Percentiles rank a stretch among this genome's conserved stretches.
phyloP scores from a whole-genome alignment of 2,113 vertebrate species.

The Pontoporia blainvillei region DNA sequence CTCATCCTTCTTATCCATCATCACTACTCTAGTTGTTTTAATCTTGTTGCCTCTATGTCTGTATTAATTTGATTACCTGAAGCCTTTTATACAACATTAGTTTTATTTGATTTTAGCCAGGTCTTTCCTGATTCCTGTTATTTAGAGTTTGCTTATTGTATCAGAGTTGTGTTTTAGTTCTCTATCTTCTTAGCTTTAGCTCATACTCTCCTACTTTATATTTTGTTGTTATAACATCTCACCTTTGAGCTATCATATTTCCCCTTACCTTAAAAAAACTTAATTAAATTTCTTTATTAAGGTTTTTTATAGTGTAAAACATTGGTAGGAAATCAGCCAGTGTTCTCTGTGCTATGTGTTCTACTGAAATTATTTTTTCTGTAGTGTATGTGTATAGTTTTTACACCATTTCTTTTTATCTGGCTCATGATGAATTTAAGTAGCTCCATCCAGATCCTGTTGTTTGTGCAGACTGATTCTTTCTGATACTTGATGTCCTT shows the following conservation, averaged over 20 bases:
- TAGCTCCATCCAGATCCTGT: background rate
- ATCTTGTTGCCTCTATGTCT: background rate
- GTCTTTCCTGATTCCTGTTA: background rate
- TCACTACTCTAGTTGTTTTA: background rate
- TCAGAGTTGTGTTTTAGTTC: background rate
- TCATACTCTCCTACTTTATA: background rate
- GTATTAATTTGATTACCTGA: background rate
- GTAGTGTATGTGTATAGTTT: background rate
- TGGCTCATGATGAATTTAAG: background rate
- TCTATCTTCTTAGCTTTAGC: background rate
- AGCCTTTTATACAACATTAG: background rate
- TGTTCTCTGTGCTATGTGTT: background rate
- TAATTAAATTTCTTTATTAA: conserved; percentile 6
- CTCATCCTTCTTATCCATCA: background rate
- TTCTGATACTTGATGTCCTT: background rate
- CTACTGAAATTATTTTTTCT: background rate
- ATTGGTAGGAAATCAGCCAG: background rate
- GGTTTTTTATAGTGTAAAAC: background rate
- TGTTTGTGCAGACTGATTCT: background rate
- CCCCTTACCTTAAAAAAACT: background rate
- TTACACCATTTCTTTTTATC: background rate
- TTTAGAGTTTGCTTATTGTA: background rate
- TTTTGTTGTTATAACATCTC: background rate
- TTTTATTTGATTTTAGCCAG: background rate
- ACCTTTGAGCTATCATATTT: background rate